phyloP scores from a whole-genome alignment of 2,888 invertebrate genomes.

The Cosmorhoe ocellata region DNA sequence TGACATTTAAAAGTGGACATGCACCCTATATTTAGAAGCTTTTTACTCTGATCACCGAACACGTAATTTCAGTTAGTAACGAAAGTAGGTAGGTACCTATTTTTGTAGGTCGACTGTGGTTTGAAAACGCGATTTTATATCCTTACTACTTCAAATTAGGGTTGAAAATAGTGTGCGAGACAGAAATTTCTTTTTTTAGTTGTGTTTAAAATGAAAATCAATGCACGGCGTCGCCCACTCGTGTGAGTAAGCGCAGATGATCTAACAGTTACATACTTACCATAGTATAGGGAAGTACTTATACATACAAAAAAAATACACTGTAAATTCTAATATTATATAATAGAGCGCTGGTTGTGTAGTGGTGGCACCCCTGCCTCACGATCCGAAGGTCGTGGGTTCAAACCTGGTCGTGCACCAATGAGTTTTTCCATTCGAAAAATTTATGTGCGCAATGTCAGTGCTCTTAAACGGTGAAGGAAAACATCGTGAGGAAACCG shows the following conservation, averaged over 20 bases:
- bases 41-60: conserved; percentile 32
- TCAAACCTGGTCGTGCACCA: too few species aligned
- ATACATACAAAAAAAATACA: too few species aligned
- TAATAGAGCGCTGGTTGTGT: too few species aligned
- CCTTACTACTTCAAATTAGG: conserved; percentile 11
- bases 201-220: conserved; percentile 50
- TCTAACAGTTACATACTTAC: neutral
- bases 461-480: too few species aligned
- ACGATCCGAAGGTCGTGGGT: too few species aligned
- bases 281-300: too few species aligned
- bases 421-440: too few species aligned
- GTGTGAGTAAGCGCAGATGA: conserved; percentile 1
- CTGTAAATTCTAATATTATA: too few species aligned
- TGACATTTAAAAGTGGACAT: conserved; percentile 12
- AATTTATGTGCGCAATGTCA: too few species aligned
- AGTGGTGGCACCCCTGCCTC: too few species aligned
- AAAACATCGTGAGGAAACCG: too few species aligned
- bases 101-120: conserved; percentile 32
- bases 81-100: conserved; percentile 21
- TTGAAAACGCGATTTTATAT: neutral
- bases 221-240: conserved; percentile 52
- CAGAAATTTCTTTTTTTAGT: conserved; percentile 42
- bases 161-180: conserved; percentile 32
- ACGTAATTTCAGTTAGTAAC: conserved; percentile 36
- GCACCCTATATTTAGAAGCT: conserved; percentile 32